Evolutionary conservation across 1,140 invertebrate genomes (phyloP).

Genomic region (Drosophila subpulchrella): DNA sequence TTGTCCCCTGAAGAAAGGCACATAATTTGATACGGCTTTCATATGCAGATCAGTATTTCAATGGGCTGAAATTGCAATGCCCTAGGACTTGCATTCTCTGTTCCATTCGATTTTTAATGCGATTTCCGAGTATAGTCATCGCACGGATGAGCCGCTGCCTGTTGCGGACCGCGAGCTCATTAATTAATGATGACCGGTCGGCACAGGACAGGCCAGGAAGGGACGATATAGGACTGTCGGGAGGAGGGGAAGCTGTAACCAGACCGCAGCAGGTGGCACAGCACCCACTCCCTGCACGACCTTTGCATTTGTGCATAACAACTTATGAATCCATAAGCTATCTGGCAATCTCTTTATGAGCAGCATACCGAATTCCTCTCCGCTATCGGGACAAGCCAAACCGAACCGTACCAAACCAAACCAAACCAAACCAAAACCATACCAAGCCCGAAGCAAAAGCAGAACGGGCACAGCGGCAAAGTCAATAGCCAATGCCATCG

Average conservation of each 20-base stretch:
- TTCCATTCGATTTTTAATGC: constrained; percentile 17
- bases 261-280: constrained; percentile 48
- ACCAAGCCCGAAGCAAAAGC: constrained; percentile 34
- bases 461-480: constrained; percentile 67
- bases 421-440: constrained; percentile 31
- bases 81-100: constrained; percentile 18
- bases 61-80: constrained; percentile 3
- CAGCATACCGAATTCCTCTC: constrained; percentile 29
- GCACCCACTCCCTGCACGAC: not conserved
- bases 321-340: constrained; percentile 77
- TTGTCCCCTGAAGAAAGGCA: not conserved
- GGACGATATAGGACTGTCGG: too few relatives aligned
- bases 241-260: not conserved
- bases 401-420: constrained; percentile 10
- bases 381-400: constrained; percentile 16
- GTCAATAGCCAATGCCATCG: constrained; percentile 81
- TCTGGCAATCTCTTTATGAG: constrained; percentile 61
- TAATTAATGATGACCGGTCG: constrained; percentile 63
- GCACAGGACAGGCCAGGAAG: not conserved
- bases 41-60: constrained; percentile 7
- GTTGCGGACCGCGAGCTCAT: constrained; percentile 37
- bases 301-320: constrained; percentile 65
- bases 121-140: constrained; percentile 15
- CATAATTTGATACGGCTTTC: not conserved
- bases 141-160: constrained; percentile 12